Evolutionary conservation across 2,888 invertebrate species (phyloP), one percentile per base, ranked within the genome.

Genomic region (Rotaria macrura): DNA sequence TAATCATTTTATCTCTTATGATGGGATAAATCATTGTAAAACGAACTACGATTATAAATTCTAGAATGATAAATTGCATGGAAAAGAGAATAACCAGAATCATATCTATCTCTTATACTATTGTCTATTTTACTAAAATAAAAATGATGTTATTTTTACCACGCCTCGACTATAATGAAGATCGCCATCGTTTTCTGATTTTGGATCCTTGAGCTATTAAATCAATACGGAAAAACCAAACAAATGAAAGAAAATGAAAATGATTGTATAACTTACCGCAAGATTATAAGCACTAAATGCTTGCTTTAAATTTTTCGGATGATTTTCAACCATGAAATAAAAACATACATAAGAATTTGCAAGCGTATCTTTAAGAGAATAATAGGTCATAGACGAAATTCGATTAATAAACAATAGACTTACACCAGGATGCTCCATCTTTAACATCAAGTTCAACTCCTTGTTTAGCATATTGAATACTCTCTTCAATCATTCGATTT

Each of bases 321-420:
- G 74, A n/a, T 74, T 74, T 74, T 74, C 74, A 40, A 74, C 74
- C 74, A 93, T 93, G 90, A 95, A 95, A 90, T 94, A 95, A 85
- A 93, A 93, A 85, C 94, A 94, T 87, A 95, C 91, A 90, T 95
- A 94, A 0, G 95, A 95, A 91, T 95, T 96, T 47, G 95, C 96
- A 84, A 95, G 91, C 85, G 95, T 93, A 88, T 89, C 91, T 91
- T 89, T 84, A 89, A 89, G 79, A 57, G 55, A 85, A 86, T 34
- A 85, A 47, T 55, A 57, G 3, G n/a, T 17, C 17, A 34, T n/a
- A 34, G 23, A 34, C 6, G 17, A 49, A 3, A 85, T 20, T 49
- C 40, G 20, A 23, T 34, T 25, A n/a, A 7, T 20, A n/a, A n/a
- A n/a, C n/a, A 14, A 20, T 55, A 23, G 83, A 88, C 90, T 87